phyloP scores from a whole-genome alignment of 2,113 vertebrate species.

The Apodemus sylvaticus region DNA sequence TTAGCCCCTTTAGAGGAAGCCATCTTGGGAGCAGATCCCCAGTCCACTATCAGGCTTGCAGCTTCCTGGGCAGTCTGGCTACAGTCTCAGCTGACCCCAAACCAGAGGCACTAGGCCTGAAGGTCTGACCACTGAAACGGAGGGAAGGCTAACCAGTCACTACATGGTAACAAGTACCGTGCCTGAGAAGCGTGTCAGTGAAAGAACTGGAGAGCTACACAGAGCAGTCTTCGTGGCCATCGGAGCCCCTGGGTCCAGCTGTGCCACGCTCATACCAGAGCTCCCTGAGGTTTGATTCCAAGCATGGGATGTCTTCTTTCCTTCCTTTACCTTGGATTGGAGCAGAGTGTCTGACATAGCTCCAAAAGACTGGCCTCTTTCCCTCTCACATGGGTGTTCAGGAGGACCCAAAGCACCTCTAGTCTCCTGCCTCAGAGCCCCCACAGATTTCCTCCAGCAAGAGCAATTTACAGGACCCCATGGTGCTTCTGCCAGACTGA shows the following conservation, averaged over 20 bases:
- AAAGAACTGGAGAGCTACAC: neutral
- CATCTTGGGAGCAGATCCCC: neutral
- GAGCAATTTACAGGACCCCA: neutral
- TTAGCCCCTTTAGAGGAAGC: neutral
- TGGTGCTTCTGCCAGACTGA: neutral
- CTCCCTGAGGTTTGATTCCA: neutral
- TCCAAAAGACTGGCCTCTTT: neutral
- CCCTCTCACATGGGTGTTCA: neutral
- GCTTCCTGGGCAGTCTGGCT: neutral
- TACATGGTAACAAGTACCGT: too few relatives aligned
- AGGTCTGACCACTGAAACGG: neutral
- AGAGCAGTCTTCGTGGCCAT: neutral
- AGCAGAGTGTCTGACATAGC: neutral
- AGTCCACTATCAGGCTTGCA: neutral
- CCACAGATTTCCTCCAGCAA: too few relatives aligned
- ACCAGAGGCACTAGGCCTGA: neutral
- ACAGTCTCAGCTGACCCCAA: neutral
- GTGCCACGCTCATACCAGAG: neutral
- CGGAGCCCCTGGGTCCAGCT: neutral
- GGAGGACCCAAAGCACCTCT: neutral
- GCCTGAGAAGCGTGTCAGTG: neutral
- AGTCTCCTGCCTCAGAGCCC: neutral
- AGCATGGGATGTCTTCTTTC: too few relatives aligned
- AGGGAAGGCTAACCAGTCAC: neutral
- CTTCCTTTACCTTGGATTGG: neutral